Evolutionary conservation across 1,140 invertebrate genomes (phyloP).

Genomic region (Drosophila elegans): DNA sequence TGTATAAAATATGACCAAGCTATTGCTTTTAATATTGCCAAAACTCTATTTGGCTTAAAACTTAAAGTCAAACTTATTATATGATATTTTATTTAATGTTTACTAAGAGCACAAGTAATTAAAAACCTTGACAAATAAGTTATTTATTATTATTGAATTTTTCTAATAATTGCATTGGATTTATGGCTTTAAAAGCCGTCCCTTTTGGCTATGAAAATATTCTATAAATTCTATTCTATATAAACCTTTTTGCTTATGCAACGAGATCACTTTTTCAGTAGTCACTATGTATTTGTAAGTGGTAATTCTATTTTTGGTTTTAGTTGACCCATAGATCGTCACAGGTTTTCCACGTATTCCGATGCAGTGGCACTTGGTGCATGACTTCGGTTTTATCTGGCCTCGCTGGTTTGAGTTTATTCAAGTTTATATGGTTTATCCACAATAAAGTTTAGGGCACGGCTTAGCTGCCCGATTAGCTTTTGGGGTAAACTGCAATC

Average conservation of each 20-base stretch:
- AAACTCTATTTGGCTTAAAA: too few relatives aligned
- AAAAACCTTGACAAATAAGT: too few relatives aligned
- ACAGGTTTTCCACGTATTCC: neutral
- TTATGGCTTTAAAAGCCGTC: too few relatives aligned
- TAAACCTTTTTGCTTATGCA: neutral
- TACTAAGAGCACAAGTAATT: too few relatives aligned
- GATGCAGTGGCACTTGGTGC: conserved; percentile 8
- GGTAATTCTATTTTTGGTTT: neutral
- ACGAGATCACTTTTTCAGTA: neutral
- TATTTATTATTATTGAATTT: too few relatives aligned
- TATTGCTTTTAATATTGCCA: too few relatives aligned
- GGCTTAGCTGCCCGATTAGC: conserved; percentile 26
- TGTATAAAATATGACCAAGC: too few relatives aligned
- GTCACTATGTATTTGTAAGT: neutral
- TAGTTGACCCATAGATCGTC: neutral
- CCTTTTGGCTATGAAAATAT: too few relatives aligned
- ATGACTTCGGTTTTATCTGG: conserved; percentile 1
- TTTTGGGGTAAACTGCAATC: conserved; percentile 10
- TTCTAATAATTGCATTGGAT: too few relatives aligned
- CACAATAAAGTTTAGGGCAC: conserved; percentile 14
- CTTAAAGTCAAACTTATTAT: too few relatives aligned
- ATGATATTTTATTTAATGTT: too few relatives aligned
- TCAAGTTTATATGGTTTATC: conserved; percentile 12
- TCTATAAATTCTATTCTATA: too few relatives aligned
- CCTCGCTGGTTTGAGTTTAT: neutral